Conservation (phyloP, 2,888 invertebrate genomes). For the Mylabris sibirica region DNA sequence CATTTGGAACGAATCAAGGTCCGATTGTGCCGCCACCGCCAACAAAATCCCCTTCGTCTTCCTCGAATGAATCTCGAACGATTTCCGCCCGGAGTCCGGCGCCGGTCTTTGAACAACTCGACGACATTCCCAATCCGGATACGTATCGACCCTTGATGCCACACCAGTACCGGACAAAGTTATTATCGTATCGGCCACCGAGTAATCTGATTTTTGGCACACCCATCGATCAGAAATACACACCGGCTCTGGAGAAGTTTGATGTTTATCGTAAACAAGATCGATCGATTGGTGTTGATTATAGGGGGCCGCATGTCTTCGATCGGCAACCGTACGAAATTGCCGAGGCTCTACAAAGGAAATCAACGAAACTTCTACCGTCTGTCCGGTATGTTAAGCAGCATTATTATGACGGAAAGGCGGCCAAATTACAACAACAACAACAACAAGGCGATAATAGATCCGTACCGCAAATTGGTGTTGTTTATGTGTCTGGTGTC, state of each 20-base stretch:
- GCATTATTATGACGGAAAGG: slow-evolving; percentile 28
- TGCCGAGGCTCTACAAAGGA: slow-evolving; percentile 38
- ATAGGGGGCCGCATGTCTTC: slow-evolving; percentile 59
- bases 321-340: slow-evolving; percentile 57
- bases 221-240: slow-evolving; percentile 56
- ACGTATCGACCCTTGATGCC: slow-evolving; percentile 54
- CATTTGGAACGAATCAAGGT: slow-evolving; percentile 59
- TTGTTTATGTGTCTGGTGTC: slow-evolving; percentile 58
- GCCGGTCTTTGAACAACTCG: slow-evolving; percentile 55
- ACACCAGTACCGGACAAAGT: slow-evolving; percentile 52
- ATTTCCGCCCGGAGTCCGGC: slow-evolving; percentile 50
- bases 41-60: too few species aligned
- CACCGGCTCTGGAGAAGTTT: slow-evolving; percentile 51
- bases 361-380: slow-evolving; percentile 41
- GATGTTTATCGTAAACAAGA: slow-evolving; percentile 49
- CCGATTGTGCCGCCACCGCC: slow-evolving; percentile 52
- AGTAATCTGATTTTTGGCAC: slow-evolving; percentile 56
- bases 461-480: slow-evolving; percentile 58
- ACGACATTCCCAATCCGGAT: slow-evolving; percentile 57
- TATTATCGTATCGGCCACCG: slow-evolving; percentile 38
- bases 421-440: not conserved
- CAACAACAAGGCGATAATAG: slow-evolving; percentile 29
- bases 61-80: slow-evolving; percentile 28
- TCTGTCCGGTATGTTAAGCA: slow-evolving; percentile 46
- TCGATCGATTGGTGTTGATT: slow-evolving; percentile 51